These are phyloP conservation scores for Eretmochelys imbricata DNA, from an alignment of 2,113 vertebrate genomes.

Conservation along the genomic window DNA sequence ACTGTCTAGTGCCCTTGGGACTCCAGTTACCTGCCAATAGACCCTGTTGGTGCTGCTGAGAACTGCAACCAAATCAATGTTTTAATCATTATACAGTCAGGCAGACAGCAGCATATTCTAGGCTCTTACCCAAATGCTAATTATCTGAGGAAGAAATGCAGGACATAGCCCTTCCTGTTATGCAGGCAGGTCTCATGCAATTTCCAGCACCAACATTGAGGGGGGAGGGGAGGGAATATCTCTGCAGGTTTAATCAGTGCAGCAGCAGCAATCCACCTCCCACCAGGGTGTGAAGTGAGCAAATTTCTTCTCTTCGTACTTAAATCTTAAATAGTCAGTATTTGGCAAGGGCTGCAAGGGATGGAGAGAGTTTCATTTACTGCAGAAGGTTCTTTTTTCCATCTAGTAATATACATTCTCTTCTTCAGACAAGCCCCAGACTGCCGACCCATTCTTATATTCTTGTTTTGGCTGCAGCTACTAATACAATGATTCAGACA, in stretches of 20 bases:
- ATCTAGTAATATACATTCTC: neutral
- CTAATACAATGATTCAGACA: neutral
- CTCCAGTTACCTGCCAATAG: neutral
- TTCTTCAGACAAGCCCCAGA: neutral
- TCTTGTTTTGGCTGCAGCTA: neutral
- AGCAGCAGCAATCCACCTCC: neutral
- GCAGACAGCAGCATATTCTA: conserved; percentile 20
- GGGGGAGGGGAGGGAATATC: fast-evolving
- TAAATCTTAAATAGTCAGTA: neutral
- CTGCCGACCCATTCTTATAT: neutral
- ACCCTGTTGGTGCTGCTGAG: neutral
- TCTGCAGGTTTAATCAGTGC: neutral
- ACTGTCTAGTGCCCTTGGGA: neutral
- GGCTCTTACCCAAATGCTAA: conserved; percentile 46
- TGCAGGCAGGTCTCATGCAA: conserved; percentile 32
- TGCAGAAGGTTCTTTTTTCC: neutral
- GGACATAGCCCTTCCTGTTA: conserved; percentile 54
- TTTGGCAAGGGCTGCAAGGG: neutral
- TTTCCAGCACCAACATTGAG: neutral
- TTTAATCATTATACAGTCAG: conserved; percentile 28
- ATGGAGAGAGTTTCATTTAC: no score
- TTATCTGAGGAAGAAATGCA: conserved; percentile 6
- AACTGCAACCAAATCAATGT: neutral
- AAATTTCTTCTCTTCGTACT: neutral
- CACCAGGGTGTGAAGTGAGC: neutral